Percentiles rank a stretch among this genome's conserved stretches.
These are phyloP conservation scores for Meteorus colon DNA, from an alignment of 2,888 invertebrate genomes.

Conservation along the genomic window DNA sequence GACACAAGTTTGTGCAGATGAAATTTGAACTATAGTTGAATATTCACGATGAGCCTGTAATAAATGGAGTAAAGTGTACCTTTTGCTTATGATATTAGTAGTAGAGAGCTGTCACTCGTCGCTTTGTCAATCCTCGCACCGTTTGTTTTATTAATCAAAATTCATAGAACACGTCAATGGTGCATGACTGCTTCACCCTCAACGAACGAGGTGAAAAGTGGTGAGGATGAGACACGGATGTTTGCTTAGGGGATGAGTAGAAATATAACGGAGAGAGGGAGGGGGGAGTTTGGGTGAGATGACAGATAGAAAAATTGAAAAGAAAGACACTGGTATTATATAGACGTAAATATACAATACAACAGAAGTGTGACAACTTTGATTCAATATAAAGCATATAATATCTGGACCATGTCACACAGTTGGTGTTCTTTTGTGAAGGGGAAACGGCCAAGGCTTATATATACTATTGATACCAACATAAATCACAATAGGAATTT, in stretches of 20 bases:
- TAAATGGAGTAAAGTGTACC: neutral
- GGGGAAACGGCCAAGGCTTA: constrained; percentile 53
- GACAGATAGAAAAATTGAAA: constrained; percentile 27
- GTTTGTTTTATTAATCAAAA: constrained; percentile 66
- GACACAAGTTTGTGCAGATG: neutral
- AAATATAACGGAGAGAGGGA: constrained; percentile 22
- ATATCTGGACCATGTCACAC: constrained; percentile 62
- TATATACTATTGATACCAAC: constrained; percentile 71
- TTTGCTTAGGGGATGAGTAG: constrained; percentile 26
- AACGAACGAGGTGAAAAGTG: constrained; percentile 40
- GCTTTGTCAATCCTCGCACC: constrained; percentile 34
- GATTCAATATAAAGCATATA: constrained; percentile 72
- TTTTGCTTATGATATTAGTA: constrained; percentile 39
- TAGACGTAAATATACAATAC: constrained; percentile 58
- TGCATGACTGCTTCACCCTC: constrained; percentile 50
- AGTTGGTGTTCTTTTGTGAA: constrained; percentile 24
- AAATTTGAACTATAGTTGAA: neutral
- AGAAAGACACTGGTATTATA: constrained; percentile 33
- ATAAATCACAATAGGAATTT: constrained; percentile 74
- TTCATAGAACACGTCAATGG: constrained; percentile 59
- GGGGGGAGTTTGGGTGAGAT: neutral
- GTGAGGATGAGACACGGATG: neutral
- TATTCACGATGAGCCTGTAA: neutral
- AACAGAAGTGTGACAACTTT: constrained; percentile 67
- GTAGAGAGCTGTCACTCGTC: constrained; percentile 58